A percentile compares a stretch with the other conserved stretches of the same genome.
Evolutionary conservation across 2,888 invertebrate genomes (phyloP).

Genomic region (Pristionchus maxplancki): DNA sequence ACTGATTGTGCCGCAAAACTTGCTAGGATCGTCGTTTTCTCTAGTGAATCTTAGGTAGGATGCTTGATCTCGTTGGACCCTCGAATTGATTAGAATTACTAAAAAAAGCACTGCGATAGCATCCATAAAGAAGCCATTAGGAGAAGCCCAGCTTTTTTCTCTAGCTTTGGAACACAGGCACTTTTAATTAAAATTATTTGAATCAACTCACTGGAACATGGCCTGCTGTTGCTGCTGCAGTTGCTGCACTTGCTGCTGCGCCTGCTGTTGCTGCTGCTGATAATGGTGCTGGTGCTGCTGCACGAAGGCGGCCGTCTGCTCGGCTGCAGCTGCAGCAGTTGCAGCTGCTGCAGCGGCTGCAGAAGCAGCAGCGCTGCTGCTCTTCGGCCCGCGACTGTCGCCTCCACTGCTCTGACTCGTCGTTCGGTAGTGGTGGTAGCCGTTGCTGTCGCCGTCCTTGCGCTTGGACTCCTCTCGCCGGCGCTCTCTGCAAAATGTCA

Average conservation of each 20-base stretch:
- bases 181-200: too few species aligned
- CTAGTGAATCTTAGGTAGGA: not conserved
- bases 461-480: constrained; percentile 27
- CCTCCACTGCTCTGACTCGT: constrained; percentile 16
- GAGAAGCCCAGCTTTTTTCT: too few species aligned
- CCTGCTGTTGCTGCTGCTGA: not conserved
- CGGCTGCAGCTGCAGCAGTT: not conserved
- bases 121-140: too few species aligned
- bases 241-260: not conserved
- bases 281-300: not conserved
- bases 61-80: not conserved
- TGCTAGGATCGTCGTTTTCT: too few species aligned
- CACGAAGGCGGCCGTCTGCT: not conserved
- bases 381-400: not conserved
- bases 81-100: not conserved
- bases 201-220: not conserved
- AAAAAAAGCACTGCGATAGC: too few species aligned
- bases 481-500: constrained; percentile 21
- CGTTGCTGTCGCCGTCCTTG: not conserved
- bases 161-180: too few species aligned
- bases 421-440: not conserved
- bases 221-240: constrained; percentile 22
- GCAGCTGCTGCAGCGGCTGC: not conserved
- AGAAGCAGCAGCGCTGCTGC: not conserved
- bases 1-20: too few species aligned